Conservation (phyloP, 1,140 invertebrate genomes). For the Drosophila punjabiensis region DNA sequence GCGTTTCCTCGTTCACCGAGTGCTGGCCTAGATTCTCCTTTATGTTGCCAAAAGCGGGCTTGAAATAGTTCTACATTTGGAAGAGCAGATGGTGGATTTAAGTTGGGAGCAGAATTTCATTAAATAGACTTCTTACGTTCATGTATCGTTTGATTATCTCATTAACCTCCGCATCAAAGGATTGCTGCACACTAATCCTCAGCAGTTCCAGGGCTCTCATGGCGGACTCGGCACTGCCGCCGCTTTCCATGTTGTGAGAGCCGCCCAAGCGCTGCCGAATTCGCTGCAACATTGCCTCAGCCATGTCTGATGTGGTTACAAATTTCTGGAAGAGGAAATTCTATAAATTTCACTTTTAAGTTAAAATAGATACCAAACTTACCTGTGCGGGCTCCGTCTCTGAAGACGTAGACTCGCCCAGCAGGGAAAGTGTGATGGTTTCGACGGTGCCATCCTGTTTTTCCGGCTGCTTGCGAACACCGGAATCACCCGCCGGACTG, state of each 20-base stretch:
- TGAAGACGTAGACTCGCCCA: constrained; percentile 38
- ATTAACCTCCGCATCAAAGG: constrained; percentile 89
- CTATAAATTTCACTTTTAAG: neutral
- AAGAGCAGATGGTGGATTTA: neutral
- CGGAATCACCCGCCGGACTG: constrained; percentile 50
- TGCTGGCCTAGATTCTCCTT: constrained; percentile 83
- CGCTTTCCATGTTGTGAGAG: constrained; percentile 55
- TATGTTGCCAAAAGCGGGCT: constrained; percentile 82
- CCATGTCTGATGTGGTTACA: constrained; percentile 80
- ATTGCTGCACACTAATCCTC: constrained; percentile 88
- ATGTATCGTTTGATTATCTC: constrained; percentile 87
- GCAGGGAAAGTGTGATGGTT: constrained; percentile 29
- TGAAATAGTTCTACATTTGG: constrained; percentile 71
- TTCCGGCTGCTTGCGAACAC: constrained; percentile 30
- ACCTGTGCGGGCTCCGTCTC: constrained; percentile 54
- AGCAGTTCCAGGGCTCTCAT: constrained; percentile 88
- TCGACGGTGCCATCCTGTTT: constrained; percentile 28
- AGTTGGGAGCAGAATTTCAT: neutral
- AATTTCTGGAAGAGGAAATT: constrained; percentile 57
- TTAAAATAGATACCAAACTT: neutral
- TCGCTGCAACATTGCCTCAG: constrained; percentile 72
- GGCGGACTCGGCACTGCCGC: constrained; percentile 85
- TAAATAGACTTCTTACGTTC: constrained; percentile 82
- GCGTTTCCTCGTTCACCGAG: constrained; percentile 73
- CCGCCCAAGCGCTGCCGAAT: constrained; percentile 73